Evolutionary conservation across 2,113 vertebrate species (phyloP).

Genomic region (Caloenas nicobarica): DNA sequence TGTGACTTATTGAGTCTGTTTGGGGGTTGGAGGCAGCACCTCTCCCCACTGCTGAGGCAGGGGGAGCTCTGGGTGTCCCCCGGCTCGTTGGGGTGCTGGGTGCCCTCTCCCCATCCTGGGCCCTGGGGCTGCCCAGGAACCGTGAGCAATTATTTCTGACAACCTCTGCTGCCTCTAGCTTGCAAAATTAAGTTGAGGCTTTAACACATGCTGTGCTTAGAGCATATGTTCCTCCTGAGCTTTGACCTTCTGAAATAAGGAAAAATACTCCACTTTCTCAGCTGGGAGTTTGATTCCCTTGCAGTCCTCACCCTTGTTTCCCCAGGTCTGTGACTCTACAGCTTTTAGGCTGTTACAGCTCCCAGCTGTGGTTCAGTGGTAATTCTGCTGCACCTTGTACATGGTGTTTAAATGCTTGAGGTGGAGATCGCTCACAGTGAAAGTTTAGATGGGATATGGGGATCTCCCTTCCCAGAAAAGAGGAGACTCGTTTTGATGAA

Average conservation of each 20-base stretch:
- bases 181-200: background rate
- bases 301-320: accelerated
- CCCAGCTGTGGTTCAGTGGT: too few relatives aligned
- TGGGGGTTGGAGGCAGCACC: background rate
- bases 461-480: background rate
- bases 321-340: accelerated
- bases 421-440: accelerated
- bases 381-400: background rate
- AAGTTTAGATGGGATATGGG: too few relatives aligned
- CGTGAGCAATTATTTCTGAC: accelerated
- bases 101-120: too few relatives aligned
- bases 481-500: background rate
- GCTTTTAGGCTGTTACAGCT: accelerated
- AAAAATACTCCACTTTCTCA: background rate
- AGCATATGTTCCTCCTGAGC: accelerated
- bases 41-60: background rate
- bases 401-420: background rate
- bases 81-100: accelerated
- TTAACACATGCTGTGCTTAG: accelerated
- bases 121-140: accelerated
- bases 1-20: too few relatives aligned
- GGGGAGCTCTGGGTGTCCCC: accelerated
- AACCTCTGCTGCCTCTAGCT: background rate
- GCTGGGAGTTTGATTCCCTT: accelerated
- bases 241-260: background rate